Evolutionary conservation across 2,888 invertebrate species (phyloP), one percentile per base, ranked within the genome.

Genomic region (Pyralis farinalis): DNA sequence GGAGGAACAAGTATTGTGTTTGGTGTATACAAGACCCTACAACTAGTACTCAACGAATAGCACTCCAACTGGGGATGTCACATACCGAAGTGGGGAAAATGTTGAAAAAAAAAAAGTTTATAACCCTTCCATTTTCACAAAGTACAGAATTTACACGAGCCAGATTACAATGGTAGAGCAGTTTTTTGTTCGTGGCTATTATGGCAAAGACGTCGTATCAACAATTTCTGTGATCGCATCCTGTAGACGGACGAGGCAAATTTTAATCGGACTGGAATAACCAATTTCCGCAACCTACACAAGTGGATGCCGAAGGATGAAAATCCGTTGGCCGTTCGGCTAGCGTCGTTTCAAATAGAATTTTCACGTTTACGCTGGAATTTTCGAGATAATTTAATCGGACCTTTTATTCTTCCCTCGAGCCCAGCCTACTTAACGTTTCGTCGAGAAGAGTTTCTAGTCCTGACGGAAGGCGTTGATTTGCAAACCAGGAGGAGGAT

Each of bases 121-220:
- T 40, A 46, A 7, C 40, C 40, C n/a, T 46, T 12, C 20, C 40
- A 46, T 32, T 37, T 42, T 21, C 22, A 34, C 33, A 12, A 41
- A 27, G 43, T 46, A 8, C 41, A 43, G 34, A 41, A 43, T 12
- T 28, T 46, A 28, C 16, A 12, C 25, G 46, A 33, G 22, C 33
- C 41, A 25, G 43, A 38, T 33, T 12, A 28, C 25, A 12, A 37
- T 4, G 9, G 12, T 22, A 35, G 38, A 35, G 22, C 37, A 16
- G 35, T 35, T 34, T 43, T 41, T 46, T 37, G 21, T 34, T 43
- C 39, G 28, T 34, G 42, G 33, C 1, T 25, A 7, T 25, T 4
- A 1, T 7, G 25, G 3, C 25, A 25, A 25, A 25, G 3, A 25
- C 21, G 21, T 21, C 3, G 3, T 21, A 7, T 21, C 21, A 4